Conservation (phyloP, 2,797 vertebrate genomes). For the Allobates femoralis region DNA sequence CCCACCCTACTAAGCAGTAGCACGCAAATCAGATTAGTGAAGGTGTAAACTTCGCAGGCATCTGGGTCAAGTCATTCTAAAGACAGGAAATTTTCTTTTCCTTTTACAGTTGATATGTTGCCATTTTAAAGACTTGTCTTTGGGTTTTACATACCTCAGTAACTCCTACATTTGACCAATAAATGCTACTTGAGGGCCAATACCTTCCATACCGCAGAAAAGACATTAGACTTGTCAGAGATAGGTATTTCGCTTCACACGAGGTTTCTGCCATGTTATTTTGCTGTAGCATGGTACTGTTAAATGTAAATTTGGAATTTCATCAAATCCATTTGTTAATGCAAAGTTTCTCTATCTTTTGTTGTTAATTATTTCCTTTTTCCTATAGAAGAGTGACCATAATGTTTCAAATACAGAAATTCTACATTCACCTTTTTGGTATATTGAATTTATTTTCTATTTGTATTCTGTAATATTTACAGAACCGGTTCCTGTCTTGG, state of each 20-base stretch:
- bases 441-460: background rate
- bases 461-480: conserved; percentile 47
- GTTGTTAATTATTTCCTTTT: too few species aligned
- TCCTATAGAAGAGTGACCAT: too few species aligned
- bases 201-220: too few species aligned
- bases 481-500: conserved; percentile 88
- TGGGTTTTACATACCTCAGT: background rate
- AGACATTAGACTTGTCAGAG: background rate
- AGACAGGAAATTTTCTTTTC: conserved; percentile 1
- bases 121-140: background rate
- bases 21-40: conserved; percentile 71
- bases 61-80: conserved; percentile 52
- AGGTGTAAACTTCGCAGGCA: conserved; percentile 43
- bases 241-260: background rate
- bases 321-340: too few species aligned
- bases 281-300: background rate
- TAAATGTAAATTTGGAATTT: too few species aligned
- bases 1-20: conserved; percentile 69
- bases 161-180: background rate
- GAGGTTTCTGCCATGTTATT: background rate
- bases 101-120: background rate
- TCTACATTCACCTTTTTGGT: background rate
- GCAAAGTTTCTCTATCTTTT: too few species aligned
- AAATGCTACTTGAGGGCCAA: background rate
- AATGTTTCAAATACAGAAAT: background rate